Evolutionary conservation across 2,113 vertebrate species (phyloP).

Genomic region (Lampris incognitus): DNA sequence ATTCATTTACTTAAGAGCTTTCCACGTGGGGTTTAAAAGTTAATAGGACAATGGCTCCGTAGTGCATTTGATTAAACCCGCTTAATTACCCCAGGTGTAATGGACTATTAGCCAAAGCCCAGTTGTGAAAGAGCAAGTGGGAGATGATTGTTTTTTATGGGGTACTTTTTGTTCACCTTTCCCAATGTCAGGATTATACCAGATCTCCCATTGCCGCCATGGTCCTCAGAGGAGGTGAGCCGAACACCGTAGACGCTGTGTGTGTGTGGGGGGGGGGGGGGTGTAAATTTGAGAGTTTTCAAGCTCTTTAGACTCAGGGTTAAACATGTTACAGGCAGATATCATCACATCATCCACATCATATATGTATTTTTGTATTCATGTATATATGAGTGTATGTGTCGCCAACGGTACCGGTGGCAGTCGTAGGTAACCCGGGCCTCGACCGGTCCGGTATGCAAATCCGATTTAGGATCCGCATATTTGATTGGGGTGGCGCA

Average conservation of each 20-base stretch:
- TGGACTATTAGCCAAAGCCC: slow-evolving; percentile 78
- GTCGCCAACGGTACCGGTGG: no score
- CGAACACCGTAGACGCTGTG: slow-evolving; percentile 17
- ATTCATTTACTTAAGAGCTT: slow-evolving; percentile 81
- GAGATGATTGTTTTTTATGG: slow-evolving; percentile 77
- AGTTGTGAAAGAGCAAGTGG: slow-evolving; percentile 77
- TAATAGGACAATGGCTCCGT: slow-evolving; percentile 78
- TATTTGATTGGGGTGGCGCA: no score
- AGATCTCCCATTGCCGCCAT: slow-evolving; percentile 48
- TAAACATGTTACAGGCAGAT: no score
- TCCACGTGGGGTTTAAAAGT: slow-evolving; percentile 80
- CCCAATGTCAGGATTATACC: slow-evolving; percentile 65
- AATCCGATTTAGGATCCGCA: no score
- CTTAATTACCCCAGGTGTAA: slow-evolving; percentile 81
- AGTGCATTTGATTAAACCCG: slow-evolving; percentile 81
- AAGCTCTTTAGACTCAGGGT: no score
- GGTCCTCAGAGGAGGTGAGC: slow-evolving; percentile 16
- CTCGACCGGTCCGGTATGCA: no score
- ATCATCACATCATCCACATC: no score
- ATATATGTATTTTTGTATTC: no score
- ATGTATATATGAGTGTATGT: no score
- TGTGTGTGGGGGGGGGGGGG: no score
- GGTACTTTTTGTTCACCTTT: slow-evolving; percentile 69
- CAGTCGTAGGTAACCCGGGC: no score
- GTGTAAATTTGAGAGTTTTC: background rate